Percentiles rank a stretch among this genome's conserved stretches.
Conservation (phyloP, 1,140 invertebrate genomes). For the Tachypleus tridentatus region DNA sequence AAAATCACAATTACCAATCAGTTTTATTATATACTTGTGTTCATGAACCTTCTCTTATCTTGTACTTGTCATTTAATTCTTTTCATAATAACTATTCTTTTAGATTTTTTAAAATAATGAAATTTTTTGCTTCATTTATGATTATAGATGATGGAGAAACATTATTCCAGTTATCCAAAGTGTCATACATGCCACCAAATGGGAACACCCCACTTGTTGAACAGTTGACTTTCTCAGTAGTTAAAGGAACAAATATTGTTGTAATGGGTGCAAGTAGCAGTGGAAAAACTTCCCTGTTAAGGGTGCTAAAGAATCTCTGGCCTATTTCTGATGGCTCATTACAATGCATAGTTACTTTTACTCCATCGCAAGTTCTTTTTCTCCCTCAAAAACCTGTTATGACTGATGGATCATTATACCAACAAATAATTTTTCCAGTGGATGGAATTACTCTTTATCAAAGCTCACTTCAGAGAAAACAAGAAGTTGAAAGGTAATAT, state of each 20-base stretch:
- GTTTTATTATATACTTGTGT: too few relatives aligned
- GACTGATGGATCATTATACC: conserved; percentile 42
- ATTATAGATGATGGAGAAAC: conserved; percentile 1
- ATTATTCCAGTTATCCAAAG: conserved; percentile 14
- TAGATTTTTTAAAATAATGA: too few relatives aligned
- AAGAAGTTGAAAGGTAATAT: too few relatives aligned
- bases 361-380: conserved; percentile 36
- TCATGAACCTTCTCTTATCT: too few relatives aligned
- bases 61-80: too few relatives aligned
- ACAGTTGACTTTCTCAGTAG: conserved; percentile 27
- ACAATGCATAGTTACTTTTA: conserved; percentile 23
- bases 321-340: conserved; percentile 32
- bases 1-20: too few relatives aligned
- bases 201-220: conserved; percentile 8
- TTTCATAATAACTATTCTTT: too few relatives aligned
- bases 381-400: conserved; percentile 49
- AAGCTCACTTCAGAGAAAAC: too few relatives aligned
- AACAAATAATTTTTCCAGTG: conserved; percentile 39
- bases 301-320: conserved; percentile 47
- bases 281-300: conserved; percentile 47
- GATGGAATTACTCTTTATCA: too few relatives aligned
- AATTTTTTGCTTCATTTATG: too few relatives aligned
- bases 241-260: conserved; percentile 37
- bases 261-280: conserved; percentile 46
- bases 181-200: conserved; percentile 23